Percentiles rank a stretch among this genome's conserved stretches.
Conservation (phyloP, 2,113 vertebrate genomes). For the Formicarius rufipectus region DNA sequence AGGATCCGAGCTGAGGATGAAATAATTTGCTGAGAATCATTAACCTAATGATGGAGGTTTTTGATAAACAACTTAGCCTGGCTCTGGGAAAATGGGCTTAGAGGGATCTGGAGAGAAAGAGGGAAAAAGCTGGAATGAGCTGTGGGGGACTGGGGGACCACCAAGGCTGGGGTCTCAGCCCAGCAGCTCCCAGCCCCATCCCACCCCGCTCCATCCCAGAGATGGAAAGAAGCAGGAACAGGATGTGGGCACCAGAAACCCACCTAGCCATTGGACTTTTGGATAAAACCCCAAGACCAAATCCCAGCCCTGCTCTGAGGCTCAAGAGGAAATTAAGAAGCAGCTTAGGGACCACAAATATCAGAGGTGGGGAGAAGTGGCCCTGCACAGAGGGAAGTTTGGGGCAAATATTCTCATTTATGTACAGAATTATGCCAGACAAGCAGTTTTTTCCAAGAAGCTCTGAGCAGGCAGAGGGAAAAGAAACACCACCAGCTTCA, state of each 20-base stretch:
- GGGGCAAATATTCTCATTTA: background rate
- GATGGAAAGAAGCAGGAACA: accelerated
- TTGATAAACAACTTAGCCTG: slow-evolving; percentile 60
- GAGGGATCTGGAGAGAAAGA: background rate
- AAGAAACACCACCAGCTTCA: background rate
- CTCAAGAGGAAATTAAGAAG: background rate
- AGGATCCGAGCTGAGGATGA: slow-evolving; percentile 26
- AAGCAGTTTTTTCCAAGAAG: background rate
- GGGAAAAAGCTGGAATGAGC: background rate
- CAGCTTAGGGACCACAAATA: background rate
- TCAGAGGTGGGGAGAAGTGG: background rate
- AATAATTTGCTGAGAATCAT: slow-evolving; percentile 73
- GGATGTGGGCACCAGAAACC: background rate
- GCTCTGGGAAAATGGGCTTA: slow-evolving; percentile 44
- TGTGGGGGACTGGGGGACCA: accelerated
- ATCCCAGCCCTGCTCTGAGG: background rate
- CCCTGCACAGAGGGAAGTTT: background rate
- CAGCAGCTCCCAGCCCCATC: background rate
- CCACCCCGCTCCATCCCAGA: accelerated
- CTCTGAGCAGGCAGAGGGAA: background rate
- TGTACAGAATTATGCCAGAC: background rate
- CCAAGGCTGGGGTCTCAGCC: background rate
- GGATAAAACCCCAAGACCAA: background rate
- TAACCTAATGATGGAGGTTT: slow-evolving; percentile 73
- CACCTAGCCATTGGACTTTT: accelerated